Evolutionary conservation across 2,113 vertebrate genomes (phyloP), one percentile per base, ranked within the genome.

Genomic region (Accipiter virgatus): DNA sequence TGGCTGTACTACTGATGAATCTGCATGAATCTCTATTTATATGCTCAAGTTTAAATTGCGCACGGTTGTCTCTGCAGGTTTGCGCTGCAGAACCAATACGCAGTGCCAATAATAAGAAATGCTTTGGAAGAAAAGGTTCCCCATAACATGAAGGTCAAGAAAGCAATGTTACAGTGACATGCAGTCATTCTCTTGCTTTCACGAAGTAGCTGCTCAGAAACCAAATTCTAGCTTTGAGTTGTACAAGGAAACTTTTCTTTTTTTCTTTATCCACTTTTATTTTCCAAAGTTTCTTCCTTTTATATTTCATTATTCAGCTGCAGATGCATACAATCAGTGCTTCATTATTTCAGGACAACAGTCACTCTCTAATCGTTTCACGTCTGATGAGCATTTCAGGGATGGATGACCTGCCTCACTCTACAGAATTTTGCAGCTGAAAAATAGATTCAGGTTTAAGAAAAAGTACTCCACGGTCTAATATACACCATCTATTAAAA

Each of bases 291-390:
- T 59, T 71, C 38, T 79, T 71, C 31, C 34, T 86, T 70, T 78
- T 78, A 9, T 63, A 29, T 78, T 81, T 88, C 72, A 89, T 95
- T 79, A 86, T 88, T 91, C 86, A 89, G 27, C 61, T 86, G 61
- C 81, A 94, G 83, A 95, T 89, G 86, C 65, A 61, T 79, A 86
- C 12, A 17, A 81, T 86, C 82, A 68, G 47, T 48, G 50, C 83
- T 87, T 95, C 94, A 81, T 97, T 96, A 89, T 95, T 95, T 97
- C 90, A 84, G 61, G 83, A 95, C 80, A 75, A 81, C 83, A 84
- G 77, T 34, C 48, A 48, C 34, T 86, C 74, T 93, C 86, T 97
- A 97, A 97, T 94, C 95, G 83, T 90, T 96, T 95, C 79, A 87
- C 0, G 29, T 93, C 86, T 94, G 88, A 91, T 93, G 81, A 96